Base-by-base conservation (phyloP, 2,113 vertebrate species). In the Barbus barbus region DNA sequence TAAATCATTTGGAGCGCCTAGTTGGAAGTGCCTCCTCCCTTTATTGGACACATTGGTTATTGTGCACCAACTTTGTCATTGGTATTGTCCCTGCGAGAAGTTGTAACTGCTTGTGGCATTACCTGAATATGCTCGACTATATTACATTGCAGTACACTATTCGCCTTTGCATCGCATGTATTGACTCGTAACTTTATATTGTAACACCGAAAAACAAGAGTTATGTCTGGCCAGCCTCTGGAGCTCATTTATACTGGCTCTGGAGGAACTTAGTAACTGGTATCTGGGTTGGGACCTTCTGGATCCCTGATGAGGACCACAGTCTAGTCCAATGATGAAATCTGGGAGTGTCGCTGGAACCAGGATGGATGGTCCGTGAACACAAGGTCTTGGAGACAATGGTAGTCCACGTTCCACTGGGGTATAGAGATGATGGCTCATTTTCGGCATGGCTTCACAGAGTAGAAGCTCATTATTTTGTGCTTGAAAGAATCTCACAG, bases 371-470 rank as follows among this genome's bases (percentile, higher is more conserved):
- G 84, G 89, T 89, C 86, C 81, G 14, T 2, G 86, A 89, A 65
- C 81, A 80, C 89, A 90, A 88, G 90, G 91, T 90, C 88, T 87
- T 88, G 74, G 82, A 91, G 89, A 88, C 48, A 88, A 90, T 89
- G 88, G 88, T 88, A 71, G 89, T 81, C 44, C 41, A 60, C 72
- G 84, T 84, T 71, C 81, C 77, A 36, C 86, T 77, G 82, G 90
- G 86, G 90, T 84, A 90, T 78, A 77, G 83, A 87, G 89, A 91
- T 89, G 85, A 91, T 90, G 89, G 90, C 92, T 94, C 90, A 90
- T 93, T 93, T 93, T 92, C 90, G 86, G 91, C 92, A 88, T 92
- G 90, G 89, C 91, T 92, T 90, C 91, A 91, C 91, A 88, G 89
- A 78, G 84, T 85, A 92, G 90, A 90, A 93, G 91, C 91, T 94